Evolutionary conservation across 1,140 invertebrate genomes (phyloP).

Genomic region (Anoplophora glabripennis): DNA sequence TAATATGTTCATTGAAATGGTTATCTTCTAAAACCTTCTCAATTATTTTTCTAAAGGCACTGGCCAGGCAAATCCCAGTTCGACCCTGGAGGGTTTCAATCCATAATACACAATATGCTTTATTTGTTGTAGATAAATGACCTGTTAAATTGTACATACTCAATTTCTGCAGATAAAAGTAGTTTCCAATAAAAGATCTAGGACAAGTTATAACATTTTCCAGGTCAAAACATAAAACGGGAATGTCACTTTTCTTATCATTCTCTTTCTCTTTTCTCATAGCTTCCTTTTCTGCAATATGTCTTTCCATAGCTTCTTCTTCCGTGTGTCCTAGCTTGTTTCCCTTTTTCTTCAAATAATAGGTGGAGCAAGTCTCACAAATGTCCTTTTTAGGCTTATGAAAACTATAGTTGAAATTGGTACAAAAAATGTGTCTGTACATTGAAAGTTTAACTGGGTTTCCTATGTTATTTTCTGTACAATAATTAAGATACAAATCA

Average conservation of each 20-base stretch:
- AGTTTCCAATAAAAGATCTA: constrained; percentile 12
- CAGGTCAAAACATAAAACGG: constrained; percentile 15
- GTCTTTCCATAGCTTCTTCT: constrained; percentile 9
- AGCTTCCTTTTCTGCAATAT: constrained; percentile 16
- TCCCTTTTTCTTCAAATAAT: constrained; percentile 15
- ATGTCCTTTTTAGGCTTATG: constrained; percentile 18
- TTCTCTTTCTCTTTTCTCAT: constrained; percentile 8
- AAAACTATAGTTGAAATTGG: constrained; percentile 18
- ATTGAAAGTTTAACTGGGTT: constrained; percentile 4
- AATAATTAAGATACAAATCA: constrained; percentile 10
- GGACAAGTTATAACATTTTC: constrained; percentile 1
- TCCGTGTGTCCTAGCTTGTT: neutral
- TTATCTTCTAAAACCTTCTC: constrained; percentile 1
- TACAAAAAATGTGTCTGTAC: constrained; percentile 14
- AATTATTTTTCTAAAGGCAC: constrained; percentile 3
- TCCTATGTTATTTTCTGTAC: constrained; percentile 2
- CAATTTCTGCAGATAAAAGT: constrained; percentile 17
- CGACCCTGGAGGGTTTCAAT: constrained; percentile 10
- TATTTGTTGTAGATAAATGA: neutral
- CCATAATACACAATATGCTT: constrained; percentile 16
- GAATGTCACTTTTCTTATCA: constrained; percentile 10
- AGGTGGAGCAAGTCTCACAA: constrained; percentile 14
- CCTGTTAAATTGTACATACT: too few relatives aligned
- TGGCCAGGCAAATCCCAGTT: neutral
- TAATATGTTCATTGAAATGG: neutral